A percentile compares a stretch with the other conserved stretches of the same genome.
phyloP scores from a whole-genome alignment of 2,797 vertebrate species.

The Acrossocheilus wenchowensis region DNA sequence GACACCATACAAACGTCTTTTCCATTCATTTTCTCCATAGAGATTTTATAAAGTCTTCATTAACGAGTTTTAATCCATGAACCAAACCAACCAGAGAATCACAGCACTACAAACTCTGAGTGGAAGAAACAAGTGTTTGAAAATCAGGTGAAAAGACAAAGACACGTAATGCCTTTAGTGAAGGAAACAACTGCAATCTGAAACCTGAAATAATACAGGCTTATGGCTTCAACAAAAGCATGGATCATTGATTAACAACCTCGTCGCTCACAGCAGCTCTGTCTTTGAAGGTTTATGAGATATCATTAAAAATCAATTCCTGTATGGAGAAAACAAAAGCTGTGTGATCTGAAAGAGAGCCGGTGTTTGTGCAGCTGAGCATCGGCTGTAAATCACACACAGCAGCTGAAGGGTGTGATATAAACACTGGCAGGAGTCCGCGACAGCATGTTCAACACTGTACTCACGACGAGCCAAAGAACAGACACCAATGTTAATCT shows the following conservation, averaged over 20 bases:
- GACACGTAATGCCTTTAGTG: neutral
- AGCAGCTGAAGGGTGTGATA: constrained; percentile 6
- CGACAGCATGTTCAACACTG: constrained; percentile 52
- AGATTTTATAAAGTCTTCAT: neutral
- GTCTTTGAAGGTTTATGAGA: neutral
- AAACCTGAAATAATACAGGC: neutral
- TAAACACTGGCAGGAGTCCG: constrained; percentile 23
- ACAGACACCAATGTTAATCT: neutral
- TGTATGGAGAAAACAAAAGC: neutral
- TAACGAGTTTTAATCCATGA: neutral
- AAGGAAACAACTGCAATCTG: neutral
- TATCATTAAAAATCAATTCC: neutral
- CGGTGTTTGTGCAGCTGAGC: neutral
- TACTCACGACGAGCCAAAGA: neutral
- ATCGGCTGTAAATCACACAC: neutral
- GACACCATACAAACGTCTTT: neutral
- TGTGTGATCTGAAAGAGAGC: neutral
- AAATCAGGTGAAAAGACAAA: neutral
- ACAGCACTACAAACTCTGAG: neutral
- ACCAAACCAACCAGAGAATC: neutral
- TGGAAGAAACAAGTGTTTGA: neutral
- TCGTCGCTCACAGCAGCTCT: neutral
- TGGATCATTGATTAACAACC: neutral
- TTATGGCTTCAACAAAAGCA: neutral
- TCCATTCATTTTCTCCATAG: neutral